Conservation (phyloP, 2,113 vertebrate genomes). For the Gadus chalcogrammus region DNA sequence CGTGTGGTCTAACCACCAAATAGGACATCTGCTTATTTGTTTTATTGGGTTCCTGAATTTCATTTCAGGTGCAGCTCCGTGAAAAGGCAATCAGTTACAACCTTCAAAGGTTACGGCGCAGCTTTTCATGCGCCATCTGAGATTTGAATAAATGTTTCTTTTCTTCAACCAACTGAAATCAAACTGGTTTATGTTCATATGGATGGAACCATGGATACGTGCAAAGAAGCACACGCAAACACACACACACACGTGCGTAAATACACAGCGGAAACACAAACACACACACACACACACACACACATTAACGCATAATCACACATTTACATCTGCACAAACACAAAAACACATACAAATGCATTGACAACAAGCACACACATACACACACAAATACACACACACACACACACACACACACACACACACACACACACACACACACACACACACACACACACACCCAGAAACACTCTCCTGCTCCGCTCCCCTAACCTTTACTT, state of each 20-base stretch:
- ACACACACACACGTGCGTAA: background rate
- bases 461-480: background rate
- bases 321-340: background rate
- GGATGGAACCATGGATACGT: conserved; percentile 22
- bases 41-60: conserved; percentile 45
- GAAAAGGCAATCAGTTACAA: conserved; percentile 45
- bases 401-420: conserved; percentile 2
- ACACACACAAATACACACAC: background rate
- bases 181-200: conserved; percentile 30
- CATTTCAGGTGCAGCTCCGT: conserved; percentile 55
- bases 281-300: conserved; percentile 6
- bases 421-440: background rate
- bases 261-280: background rate
- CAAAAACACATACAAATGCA: conserved; percentile 2
- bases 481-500: background rate
- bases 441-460: background rate
- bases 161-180: conserved; percentile 37
- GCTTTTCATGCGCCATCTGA: conserved; percentile 47
- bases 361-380: background rate
- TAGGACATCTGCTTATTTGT: conserved; percentile 65
- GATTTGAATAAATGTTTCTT: conserved; percentile 49
- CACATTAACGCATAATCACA: background rate
- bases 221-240: conserved; percentile 14
- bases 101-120: conserved; percentile 20
- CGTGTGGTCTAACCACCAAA: conserved; percentile 62